A percentile compares a stretch with the other conserved stretches of the same genome.
These are phyloP conservation scores for mouse (Mus musculus) DNA, from an alignment of 2,113 vertebrate genomes.

Conservation along the genomic window DNA sequence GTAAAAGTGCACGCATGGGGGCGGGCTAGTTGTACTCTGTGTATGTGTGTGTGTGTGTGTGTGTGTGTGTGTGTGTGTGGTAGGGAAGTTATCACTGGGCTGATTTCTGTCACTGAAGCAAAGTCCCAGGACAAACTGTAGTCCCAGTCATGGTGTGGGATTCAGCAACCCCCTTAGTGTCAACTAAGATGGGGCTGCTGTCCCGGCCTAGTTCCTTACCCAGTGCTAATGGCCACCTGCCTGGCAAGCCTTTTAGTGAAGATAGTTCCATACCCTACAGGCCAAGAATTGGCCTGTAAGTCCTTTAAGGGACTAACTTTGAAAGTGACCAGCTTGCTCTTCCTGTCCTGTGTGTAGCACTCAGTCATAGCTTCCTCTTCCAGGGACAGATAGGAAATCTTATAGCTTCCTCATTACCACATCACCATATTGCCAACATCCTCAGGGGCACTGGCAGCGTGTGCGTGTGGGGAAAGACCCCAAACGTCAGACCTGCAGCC, in stretches of 20 bases:
- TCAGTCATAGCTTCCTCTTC: not conserved
- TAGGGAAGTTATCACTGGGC: not conserved
- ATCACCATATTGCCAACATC: not conserved
- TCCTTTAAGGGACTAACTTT: not conserved
- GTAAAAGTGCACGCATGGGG: conserved; percentile 80
- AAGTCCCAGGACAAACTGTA: not conserved
- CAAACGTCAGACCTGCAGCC: fast-evolving
- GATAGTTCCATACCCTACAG: not conserved
- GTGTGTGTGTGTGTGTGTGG: not conserved
- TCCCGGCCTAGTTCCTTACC: not conserved
- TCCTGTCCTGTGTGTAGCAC: not conserved
- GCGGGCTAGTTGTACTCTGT: not conserved
- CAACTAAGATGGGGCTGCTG: not conserved
- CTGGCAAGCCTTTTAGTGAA: not conserved
- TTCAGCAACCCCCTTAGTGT: not conserved
- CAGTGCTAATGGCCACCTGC: not conserved
- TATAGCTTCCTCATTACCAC: not conserved
- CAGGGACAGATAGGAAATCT: not conserved
- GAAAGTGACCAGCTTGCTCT: not conserved
- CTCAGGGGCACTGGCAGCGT: fast-evolving
- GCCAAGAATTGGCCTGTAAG: not conserved
- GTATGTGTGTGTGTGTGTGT: not conserved
- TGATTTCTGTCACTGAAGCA: not conserved
- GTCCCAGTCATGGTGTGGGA: not conserved
- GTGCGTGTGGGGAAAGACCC: not conserved